phyloP scores from a whole-genome alignment of 2,888 invertebrate species.

The Leptopterna dolabrata region DNA sequence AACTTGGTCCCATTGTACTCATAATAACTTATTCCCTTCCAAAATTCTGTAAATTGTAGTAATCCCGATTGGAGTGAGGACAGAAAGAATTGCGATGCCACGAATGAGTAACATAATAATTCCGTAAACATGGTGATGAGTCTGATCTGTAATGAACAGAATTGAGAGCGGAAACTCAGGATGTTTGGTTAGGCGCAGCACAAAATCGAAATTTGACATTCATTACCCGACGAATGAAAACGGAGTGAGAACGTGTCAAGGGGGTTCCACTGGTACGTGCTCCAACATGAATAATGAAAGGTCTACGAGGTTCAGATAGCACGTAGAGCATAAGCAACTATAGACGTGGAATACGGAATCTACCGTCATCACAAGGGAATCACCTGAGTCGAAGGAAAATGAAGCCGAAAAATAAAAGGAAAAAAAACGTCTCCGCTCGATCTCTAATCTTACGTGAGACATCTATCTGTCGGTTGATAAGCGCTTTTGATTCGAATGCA shows the following conservation, averaged over 20 bases:
- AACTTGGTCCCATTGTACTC: no score
- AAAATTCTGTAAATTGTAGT: no score
- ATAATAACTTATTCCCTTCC: no score
- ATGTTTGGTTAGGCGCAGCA: not conserved
- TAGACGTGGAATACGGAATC: not conserved
- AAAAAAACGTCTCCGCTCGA: not conserved
- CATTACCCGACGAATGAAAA: not conserved
- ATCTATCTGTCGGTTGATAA: not conserved
- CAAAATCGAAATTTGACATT: conserved; percentile 11
- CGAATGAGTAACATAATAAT: no score
- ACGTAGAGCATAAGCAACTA: not conserved
- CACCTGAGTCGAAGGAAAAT: not conserved
- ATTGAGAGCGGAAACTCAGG: not conserved
- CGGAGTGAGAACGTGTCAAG: conserved; percentile 7
- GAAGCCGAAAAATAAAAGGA: not conserved
- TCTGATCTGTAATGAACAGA: not conserved
- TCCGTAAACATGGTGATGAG: no score
- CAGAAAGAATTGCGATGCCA: no score
- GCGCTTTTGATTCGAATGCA: not conserved
- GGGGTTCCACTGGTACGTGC: not conserved
- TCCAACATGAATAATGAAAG: not conserved
- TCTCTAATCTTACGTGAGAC: not conserved
- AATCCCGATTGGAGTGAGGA: no score
- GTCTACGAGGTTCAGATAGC: not conserved
- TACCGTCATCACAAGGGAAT: not conserved